Evolutionary conservation across 2,797 vertebrate genomes (phyloP).

Genomic region (Hybognathus amarus): DNA sequence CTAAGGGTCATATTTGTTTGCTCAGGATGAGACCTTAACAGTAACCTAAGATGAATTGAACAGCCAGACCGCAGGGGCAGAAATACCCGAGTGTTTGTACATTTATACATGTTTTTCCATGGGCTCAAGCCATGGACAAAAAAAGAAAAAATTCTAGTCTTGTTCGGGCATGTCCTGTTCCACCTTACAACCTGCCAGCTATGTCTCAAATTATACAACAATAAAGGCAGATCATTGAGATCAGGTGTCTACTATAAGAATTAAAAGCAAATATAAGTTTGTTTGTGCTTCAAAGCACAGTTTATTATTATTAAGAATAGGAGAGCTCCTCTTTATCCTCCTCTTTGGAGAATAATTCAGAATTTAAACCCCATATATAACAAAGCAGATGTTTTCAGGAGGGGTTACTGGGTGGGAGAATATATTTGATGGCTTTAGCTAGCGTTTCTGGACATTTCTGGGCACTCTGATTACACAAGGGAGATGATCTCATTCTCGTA

Average conservation of each 20-base stretch:
- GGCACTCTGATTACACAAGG: slow-evolving; percentile 66
- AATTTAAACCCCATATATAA: slow-evolving; percentile 63
- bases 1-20: slow-evolving; percentile 61
- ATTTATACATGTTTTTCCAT: slow-evolving; percentile 48
- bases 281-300: slow-evolving; percentile 60
- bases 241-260: slow-evolving; percentile 55
- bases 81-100: slow-evolving; percentile 31
- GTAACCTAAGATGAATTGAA: slow-evolving; percentile 51
- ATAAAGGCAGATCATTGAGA: slow-evolving; percentile 63
- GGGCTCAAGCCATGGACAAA: slow-evolving; percentile 39
- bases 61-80: slow-evolving; percentile 39
- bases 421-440: slow-evolving; percentile 54
- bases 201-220: slow-evolving; percentile 63
- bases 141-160: slow-evolving; percentile 63
- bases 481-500: slow-evolving; percentile 75
- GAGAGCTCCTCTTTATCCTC: slow-evolving; percentile 67
- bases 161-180: slow-evolving; percentile 73
- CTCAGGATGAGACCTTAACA: slow-evolving; percentile 55
- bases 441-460: slow-evolving; percentile 62
- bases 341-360: slow-evolving; percentile 61
- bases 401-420: slow-evolving; percentile 50
- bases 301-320: slow-evolving; percentile 62
- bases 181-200: slow-evolving; percentile 73
- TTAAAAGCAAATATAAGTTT: slow-evolving; percentile 56
- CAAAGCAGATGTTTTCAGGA: slow-evolving; percentile 77